Base-by-base conservation (phyloP, 2,888 invertebrate genomes). In the Polymixis lichenea region DNA sequence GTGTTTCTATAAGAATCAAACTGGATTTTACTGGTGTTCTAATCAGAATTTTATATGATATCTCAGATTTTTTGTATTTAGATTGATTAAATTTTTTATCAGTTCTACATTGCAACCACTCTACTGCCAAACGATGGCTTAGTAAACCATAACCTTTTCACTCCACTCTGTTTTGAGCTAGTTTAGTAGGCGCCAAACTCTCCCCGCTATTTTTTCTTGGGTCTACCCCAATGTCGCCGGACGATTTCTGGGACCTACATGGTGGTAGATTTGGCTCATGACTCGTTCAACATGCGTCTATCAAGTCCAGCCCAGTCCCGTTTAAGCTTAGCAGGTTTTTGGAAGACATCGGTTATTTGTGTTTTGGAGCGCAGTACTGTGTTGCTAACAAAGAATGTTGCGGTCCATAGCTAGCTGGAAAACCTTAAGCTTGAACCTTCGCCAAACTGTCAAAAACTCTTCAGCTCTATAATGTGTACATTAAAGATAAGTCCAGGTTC, bases 81-180 rank as follows among this genome's bases (percentile, higher is more conserved):
- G 25, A 61, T 65, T 53, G 25, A 72, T 79, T 74, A 55, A 67
- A 74, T 32, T 9, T 3, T 51, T 43, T 73, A 62, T 74, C 38
- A 56, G 7, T 15, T 32, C 22, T n/a, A 55, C 11, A 1, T 28
- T 19, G 25, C 13, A 43, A 64, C 9, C n/a, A 62, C 15, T 56
- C 38, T 28, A 51, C 53, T 49, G 32, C 49, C 43, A 46, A 61
- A 61, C n/a, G 9, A 64, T 61, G 28, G 64, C 15, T 49, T 28
- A 28, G 38, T 53, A 51, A 58, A 43, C 17, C 11, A 25, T 38
- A 32, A 32, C 9, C 43, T 43, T 43, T 43, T 11, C 43, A 43
- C 11, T 43, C 43, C 43, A 11, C 43, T 43, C 9, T 43, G 43
- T 43, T 0, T 43, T 43, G 43, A 11, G 43, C 43, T 43, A 38